Conservation (phyloP, 2,888 invertebrate genomes). For the Biston betularia region DNA sequence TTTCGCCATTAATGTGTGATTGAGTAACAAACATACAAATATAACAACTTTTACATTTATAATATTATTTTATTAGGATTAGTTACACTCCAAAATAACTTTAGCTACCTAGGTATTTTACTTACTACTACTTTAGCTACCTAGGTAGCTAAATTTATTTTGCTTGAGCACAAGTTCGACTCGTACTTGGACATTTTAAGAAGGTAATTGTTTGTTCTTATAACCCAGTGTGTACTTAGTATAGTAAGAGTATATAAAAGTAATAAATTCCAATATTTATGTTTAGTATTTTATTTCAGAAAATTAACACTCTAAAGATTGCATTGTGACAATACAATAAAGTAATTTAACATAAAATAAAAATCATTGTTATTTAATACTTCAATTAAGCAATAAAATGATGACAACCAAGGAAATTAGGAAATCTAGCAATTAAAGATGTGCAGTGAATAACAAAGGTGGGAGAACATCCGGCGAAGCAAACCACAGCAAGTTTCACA, state of each 20-base stretch:
- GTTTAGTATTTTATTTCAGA: slow-evolving; percentile 17
- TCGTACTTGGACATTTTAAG: too few species aligned
- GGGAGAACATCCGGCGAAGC: not conserved
- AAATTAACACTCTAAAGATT: slow-evolving; percentile 15
- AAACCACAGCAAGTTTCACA: not conserved
- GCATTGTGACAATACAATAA: slow-evolving; percentile 20
- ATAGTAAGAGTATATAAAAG: not conserved
- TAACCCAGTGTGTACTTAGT: too few species aligned
- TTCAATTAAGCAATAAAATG: slow-evolving; percentile 20
- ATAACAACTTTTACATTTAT: too few species aligned
- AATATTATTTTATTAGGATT: too few species aligned
- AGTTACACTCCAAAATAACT: too few species aligned
- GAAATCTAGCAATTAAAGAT: slow-evolving; percentile 34
- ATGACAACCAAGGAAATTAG: slow-evolving; percentile 6
- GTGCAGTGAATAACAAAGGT: slow-evolving; percentile 1
- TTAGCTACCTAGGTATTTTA: too few species aligned
- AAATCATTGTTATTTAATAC: slow-evolving; percentile 10
- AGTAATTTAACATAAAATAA: slow-evolving; percentile 7
- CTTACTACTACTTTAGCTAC: too few species aligned
- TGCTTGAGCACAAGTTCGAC: too few species aligned
- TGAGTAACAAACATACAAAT: too few species aligned
- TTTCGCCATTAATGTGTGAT: too few species aligned
- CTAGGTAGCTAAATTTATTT: too few species aligned
- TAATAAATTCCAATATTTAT: not conserved
- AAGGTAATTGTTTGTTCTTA: too few species aligned